Conservation (phyloP, 2,113 vertebrate species). For the Pimephales promelas region DNA sequence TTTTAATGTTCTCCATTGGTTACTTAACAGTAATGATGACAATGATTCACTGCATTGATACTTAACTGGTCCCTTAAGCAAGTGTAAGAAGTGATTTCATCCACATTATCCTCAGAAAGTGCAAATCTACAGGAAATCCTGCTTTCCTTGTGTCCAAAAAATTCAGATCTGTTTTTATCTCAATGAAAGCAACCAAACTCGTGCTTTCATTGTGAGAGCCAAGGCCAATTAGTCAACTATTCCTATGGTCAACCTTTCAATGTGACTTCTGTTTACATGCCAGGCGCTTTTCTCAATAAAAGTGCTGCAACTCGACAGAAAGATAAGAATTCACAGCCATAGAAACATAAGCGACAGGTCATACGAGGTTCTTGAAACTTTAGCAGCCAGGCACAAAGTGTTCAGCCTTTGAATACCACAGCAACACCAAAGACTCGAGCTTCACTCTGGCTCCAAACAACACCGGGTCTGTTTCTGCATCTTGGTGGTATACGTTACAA, state of each 20-base stretch:
- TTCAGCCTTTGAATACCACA: constrained; percentile 37
- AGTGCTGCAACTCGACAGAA: constrained; percentile 8
- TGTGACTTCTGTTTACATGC: constrained; percentile 26
- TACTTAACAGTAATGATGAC: too few relatives aligned
- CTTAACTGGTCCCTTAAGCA: neutral
- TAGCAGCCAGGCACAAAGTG: constrained; percentile 46
- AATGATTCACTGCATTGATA: neutral
- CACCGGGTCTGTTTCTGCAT: constrained; percentile 54
- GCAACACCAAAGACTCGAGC: constrained; percentile 42
- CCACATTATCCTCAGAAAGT: constrained; percentile 40
- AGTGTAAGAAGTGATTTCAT: neutral
- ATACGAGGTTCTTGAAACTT: constrained; percentile 43
- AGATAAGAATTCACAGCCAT: constrained; percentile 30
- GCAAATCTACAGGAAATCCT: constrained; percentile 54
- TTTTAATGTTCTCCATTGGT: neutral
- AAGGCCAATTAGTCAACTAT: constrained; percentile 31
- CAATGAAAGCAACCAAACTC: neutral
- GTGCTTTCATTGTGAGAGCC: neutral
- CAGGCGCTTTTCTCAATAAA: constrained; percentile 18
- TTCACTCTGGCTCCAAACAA: constrained; percentile 42
- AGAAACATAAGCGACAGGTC: constrained; percentile 40
- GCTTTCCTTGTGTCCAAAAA: constrained; percentile 27
- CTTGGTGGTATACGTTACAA: constrained; percentile 58
- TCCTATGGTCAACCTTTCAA: constrained; percentile 32
- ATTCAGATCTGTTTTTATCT: constrained; percentile 36